Conservation (phyloP, 1,140 invertebrate species). For the Leptoteleia sp. region DNA sequence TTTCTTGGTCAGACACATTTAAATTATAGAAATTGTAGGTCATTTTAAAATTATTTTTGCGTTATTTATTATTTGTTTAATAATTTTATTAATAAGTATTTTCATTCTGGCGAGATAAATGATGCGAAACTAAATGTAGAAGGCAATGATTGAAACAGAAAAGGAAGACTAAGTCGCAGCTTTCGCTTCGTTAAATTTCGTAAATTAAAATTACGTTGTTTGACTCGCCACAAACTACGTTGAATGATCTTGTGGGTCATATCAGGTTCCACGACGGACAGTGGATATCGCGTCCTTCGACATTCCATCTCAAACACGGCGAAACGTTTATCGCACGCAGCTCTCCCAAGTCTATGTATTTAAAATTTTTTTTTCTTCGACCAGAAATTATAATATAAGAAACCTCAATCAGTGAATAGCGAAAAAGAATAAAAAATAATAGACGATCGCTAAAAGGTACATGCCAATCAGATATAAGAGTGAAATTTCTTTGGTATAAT, state of each 20-base stretch:
- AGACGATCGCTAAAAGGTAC: constrained; percentile 30
- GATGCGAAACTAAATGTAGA: not conserved
- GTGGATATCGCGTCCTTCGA: constrained; percentile 75
- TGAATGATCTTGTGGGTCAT: constrained; percentile 60
- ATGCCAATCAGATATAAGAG: constrained; percentile 45
- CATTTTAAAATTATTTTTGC: not conserved
- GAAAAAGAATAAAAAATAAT: constrained; percentile 16
- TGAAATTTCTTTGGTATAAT: constrained; percentile 28
- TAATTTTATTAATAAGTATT: constrained; percentile 12
- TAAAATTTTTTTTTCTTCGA: constrained; percentile 33
- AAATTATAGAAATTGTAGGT: constrained; percentile 17
- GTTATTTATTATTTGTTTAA: not conserved
- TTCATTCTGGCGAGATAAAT: not conserved
- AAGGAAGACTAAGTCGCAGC: not conserved
- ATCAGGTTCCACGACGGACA: constrained; percentile 72
- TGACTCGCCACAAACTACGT: constrained; percentile 45
- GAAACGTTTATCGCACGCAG: constrained; percentile 67
- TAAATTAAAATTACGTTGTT: constrained; percentile 52
- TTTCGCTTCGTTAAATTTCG: constrained; percentile 37
- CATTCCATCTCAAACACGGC: constrained; percentile 71
- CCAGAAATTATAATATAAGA: constrained; percentile 48
- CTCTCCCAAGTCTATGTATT: constrained; percentile 38
- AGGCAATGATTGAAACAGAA: constrained; percentile 8
- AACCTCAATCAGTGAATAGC: constrained; percentile 24
- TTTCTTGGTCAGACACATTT: not conserved